phyloP scores from a whole-genome alignment of 1,140 invertebrate species.

The Pseudomyrmex sp. region DNA sequence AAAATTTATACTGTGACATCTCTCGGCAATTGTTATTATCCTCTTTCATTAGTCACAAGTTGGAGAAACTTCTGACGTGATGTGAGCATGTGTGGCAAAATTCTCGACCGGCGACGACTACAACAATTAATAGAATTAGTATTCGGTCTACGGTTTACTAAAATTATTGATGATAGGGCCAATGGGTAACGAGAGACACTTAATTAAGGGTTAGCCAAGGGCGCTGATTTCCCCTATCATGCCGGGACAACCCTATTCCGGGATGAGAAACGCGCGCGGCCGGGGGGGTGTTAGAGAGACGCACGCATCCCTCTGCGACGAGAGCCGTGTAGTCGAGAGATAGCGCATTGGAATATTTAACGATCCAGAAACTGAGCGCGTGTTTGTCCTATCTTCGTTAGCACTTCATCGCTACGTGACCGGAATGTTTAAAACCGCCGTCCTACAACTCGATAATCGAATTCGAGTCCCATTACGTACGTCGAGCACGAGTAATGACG shows the following conservation, averaged over 20 bases:
- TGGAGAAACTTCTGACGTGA: no score
- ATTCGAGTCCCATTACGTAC: conserved; percentile 41
- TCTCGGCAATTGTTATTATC: no score
- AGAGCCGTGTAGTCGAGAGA: background rate
- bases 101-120: background rate
- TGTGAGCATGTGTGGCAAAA: background rate
- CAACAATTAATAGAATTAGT: conserved; percentile 30
- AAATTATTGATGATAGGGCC: conserved; percentile 51
- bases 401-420: conserved; percentile 53
- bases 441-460: conserved; percentile 41
- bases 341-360: conserved; percentile 58
- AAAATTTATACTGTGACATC: no score
- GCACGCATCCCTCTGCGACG: conserved; percentile 20
- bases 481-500: conserved; percentile 45
- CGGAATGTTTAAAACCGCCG: conserved; percentile 37
- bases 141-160: conserved; percentile 45
- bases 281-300: background rate
- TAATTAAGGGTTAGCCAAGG: conserved; percentile 55
- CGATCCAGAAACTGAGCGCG: conserved; percentile 52
- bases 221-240: conserved; percentile 59
- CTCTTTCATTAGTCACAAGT: no score
- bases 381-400: conserved; percentile 56
- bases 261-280: conserved; percentile 5
- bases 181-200: conserved; percentile 49
- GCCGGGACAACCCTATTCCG: conserved; percentile 42